Conservation (phyloP, 2,113 vertebrate species). For the Protomyctophum bolini region DNA sequence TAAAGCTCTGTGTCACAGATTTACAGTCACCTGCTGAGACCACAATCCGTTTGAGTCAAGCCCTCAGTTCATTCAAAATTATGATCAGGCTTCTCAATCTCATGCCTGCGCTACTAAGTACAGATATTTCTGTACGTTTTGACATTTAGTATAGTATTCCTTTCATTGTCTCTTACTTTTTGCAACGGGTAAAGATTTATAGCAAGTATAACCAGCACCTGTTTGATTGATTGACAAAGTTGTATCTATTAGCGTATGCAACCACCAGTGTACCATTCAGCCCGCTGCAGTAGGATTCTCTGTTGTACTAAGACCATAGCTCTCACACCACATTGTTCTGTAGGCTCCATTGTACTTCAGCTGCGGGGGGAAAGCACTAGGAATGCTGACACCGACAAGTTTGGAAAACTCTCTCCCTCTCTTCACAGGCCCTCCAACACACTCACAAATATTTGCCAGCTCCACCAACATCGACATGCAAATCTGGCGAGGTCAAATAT, state of each 20-base stretch:
- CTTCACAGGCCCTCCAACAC: conserved; percentile 33
- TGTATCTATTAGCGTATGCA: conserved; percentile 22
- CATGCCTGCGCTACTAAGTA: neutral
- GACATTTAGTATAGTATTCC: neutral
- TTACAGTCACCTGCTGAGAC: neutral
- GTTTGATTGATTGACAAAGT: conserved; percentile 4
- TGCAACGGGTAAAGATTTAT: neutral
- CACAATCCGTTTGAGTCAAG: neutral
- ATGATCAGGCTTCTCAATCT: neutral
- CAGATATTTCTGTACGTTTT: neutral
- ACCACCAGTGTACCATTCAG: conserved; percentile 34
- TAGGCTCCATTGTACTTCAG: conserved; percentile 70
- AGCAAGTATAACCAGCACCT: neutral
- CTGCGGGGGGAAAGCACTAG: conserved; percentile 48
- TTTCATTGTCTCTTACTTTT: neutral
- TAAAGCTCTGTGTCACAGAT: conserved; percentile 20
- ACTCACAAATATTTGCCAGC: conserved; percentile 38
- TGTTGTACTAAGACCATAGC: conserved; percentile 59
- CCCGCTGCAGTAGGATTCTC: conserved; percentile 11
- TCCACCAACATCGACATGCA: conserved; percentile 32
- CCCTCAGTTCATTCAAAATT: neutral
- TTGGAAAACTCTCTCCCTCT: conserved; percentile 35
- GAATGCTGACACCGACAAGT: conserved; percentile 77
- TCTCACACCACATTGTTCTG: conserved; percentile 68
- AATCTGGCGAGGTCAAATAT: conserved; percentile 51